phyloP scores from a whole-genome alignment of 1,140 invertebrate species.

The Drosophila nigromelanica region DNA sequence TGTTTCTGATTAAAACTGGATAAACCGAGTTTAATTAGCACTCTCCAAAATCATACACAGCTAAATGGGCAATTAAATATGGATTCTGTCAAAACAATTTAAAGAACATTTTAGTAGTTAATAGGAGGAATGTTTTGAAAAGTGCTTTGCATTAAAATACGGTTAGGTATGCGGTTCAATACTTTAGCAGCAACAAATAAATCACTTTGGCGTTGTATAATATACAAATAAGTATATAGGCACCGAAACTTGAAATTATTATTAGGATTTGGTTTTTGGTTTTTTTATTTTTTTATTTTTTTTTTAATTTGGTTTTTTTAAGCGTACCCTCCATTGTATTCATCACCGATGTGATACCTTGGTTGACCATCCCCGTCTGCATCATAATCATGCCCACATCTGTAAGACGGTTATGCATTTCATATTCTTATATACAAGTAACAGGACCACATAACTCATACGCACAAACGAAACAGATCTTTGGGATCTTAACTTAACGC shows the following conservation, averaged over 20 bases:
- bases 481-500: constrained; percentile 15
- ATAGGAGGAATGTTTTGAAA: constrained; percentile 2
- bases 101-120: neutral
- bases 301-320: constrained; percentile 57
- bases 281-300: constrained; percentile 18
- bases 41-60: constrained; percentile 14
- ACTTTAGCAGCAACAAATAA: constrained; percentile 77
- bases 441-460: constrained; percentile 23
- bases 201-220: constrained; percentile 59
- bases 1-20: constrained; percentile 10
- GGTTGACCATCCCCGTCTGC: constrained; percentile 95
- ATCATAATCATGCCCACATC: constrained; percentile 98
- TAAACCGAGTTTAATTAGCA: constrained; percentile 12
- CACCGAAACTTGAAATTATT: constrained; percentile 46
- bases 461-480: constrained; percentile 24
- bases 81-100: neutral
- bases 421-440: constrained; percentile 56
- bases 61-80: neutral
- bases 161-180: constrained; percentile 41
- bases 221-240: constrained; percentile 41
- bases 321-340: constrained; percentile 93
- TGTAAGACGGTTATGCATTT: constrained; percentile 86
- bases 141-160: constrained; percentile 17
- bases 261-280: constrained; percentile 30
- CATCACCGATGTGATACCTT: constrained; percentile 89